These are phyloP conservation scores for Ptiloglossa arizonensis DNA, from an alignment of 1,140 invertebrate genomes.

Conservation along the genomic window DNA sequence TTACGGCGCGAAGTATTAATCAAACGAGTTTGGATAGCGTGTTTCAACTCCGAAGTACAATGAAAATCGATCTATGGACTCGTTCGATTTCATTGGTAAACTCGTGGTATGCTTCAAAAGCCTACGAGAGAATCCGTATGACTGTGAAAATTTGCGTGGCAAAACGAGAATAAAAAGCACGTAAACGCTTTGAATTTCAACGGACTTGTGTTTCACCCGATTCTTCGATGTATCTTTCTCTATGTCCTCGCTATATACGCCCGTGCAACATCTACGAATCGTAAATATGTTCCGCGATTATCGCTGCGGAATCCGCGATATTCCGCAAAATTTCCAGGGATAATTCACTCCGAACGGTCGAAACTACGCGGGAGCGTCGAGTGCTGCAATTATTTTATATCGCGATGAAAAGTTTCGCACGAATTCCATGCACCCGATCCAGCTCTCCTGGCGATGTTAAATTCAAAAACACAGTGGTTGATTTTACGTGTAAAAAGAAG, in stretches of 20 bases:
- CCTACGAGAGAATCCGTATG: too few relatives aligned
- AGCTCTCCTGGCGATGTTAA: too few relatives aligned
- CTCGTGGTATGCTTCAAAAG: too few relatives aligned
- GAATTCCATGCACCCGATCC: too few relatives aligned
- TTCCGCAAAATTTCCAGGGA: neutral
- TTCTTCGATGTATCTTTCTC: conserved; percentile 2
- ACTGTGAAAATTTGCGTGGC: too few relatives aligned
- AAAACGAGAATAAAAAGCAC: too few relatives aligned
- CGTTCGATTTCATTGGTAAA: too few relatives aligned
- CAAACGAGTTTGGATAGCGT: neutral
- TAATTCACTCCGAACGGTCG: neutral
- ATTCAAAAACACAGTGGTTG: too few relatives aligned
- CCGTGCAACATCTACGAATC: neutral
- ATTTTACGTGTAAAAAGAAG: too few relatives aligned
- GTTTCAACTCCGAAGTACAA: too few relatives aligned
- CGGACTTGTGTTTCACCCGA: neutral
- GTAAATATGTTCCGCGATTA: conserved; percentile 14
- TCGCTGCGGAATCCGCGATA: neutral
- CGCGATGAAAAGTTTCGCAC: neutral
- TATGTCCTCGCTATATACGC: too few relatives aligned
- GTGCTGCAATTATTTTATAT: neutral
- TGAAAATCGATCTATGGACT: too few relatives aligned
- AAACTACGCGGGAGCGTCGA: neutral
- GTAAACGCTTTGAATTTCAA: neutral
- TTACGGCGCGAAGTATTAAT: neutral